Evolutionary conservation across 2,888 invertebrate genomes (phyloP).

Genomic region (Drosophila mettleri): DNA sequence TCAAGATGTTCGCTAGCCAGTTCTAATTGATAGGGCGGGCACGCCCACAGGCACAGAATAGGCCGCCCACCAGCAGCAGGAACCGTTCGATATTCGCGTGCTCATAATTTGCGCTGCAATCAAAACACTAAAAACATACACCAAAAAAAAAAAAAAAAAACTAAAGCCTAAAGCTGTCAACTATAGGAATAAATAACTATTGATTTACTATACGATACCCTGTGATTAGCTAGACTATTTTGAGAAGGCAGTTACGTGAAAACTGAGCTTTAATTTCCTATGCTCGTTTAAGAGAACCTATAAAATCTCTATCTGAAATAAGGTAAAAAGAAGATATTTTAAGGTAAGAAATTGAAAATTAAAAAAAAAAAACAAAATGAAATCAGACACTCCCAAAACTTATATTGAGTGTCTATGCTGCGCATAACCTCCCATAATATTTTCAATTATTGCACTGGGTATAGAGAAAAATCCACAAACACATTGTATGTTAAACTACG

Average conservation of each 20-base stretch:
- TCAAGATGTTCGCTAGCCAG: conserved; percentile 77
- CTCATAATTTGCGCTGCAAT: conserved; percentile 65
- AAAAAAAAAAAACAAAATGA: too few species aligned
- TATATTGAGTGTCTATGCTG: too few species aligned
- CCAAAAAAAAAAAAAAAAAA: conserved; percentile 28
- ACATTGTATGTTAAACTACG: conserved; percentile 78
- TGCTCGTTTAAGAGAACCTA: too few species aligned
- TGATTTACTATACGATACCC: conserved; percentile 17
- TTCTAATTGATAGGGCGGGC: conserved; percentile 77
- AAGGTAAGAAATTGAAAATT: too few species aligned
- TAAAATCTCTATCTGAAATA: too few species aligned
- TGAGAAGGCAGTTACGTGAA: not conserved
- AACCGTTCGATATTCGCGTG: conserved; percentile 74
- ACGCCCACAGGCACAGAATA: conserved; percentile 51
- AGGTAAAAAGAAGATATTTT: too few species aligned
- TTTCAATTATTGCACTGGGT: not conserved
- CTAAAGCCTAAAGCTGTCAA: conserved; percentile 25
- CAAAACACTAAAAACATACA: conserved; percentile 22
- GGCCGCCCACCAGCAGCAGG: conserved; percentile 38
- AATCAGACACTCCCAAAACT: not conserved
- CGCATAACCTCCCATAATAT: not conserved
- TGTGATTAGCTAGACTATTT: not conserved
- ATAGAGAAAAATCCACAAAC: conserved; percentile 70
- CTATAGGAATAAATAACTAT: not conserved
- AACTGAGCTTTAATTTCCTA: not conserved